A percentile compares a stretch with the other conserved stretches of the same genome.
Evolutionary conservation across 2,113 vertebrate species (phyloP).

Genomic region (Bujurquina vittata): DNA sequence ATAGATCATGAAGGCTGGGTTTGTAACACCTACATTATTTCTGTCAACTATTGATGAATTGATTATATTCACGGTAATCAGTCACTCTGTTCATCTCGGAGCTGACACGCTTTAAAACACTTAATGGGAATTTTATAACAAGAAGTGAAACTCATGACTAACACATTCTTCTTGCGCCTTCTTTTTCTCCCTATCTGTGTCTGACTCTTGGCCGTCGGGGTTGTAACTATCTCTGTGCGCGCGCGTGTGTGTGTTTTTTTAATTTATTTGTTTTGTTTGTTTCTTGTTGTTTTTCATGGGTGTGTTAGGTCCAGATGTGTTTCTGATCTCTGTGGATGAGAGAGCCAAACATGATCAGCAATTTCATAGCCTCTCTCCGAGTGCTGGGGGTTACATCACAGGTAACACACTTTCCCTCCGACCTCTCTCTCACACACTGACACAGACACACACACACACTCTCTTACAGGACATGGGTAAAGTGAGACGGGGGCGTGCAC

Average conservation of each 20-base stretch:
- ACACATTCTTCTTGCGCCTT: conserved; percentile 45
- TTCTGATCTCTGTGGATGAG: conserved; percentile 95
- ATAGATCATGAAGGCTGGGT: neutral
- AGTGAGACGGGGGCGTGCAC: neutral
- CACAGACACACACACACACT: neutral
- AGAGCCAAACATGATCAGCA: conserved; percentile 98
- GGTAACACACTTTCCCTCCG: conserved; percentile 70
- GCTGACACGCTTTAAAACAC: neutral
- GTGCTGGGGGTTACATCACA: conserved; percentile 92
- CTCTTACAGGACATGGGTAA: neutral
- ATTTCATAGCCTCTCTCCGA: conserved; percentile 95
- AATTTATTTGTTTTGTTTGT: neutral
- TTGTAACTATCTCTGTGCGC: conserved; percentile 6
- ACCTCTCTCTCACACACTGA: neutral
- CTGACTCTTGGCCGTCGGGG: neutral
- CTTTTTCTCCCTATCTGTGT: neutral
- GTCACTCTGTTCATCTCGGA: neutral
- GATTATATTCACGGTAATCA: neutral
- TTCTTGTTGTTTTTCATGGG: neutral
- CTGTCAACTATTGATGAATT: neutral
- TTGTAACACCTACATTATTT: neutral
- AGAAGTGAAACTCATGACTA: conserved; percentile 58
- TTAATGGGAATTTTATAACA: conserved; percentile 9
- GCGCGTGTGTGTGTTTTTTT: conserved; percentile 18
- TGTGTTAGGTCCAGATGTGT: conserved; percentile 88